Evolutionary conservation across 35 echinoderm and acorn worm genomes (phyloP), one percentile per base, ranked within the genome.

Genomic region (Apostichopus parvimensis): DNA sequence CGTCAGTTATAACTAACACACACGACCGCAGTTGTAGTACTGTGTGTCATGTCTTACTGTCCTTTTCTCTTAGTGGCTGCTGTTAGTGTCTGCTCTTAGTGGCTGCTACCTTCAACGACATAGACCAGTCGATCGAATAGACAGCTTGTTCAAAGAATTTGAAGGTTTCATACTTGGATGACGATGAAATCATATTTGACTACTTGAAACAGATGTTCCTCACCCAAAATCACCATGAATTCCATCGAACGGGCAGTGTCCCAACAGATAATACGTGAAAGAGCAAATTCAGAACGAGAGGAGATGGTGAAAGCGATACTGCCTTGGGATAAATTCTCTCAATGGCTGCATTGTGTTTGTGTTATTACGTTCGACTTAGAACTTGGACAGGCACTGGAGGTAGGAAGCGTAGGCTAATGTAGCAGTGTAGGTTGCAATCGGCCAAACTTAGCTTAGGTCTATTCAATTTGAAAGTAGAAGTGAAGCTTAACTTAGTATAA

Each of bases 341-440:
- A 98, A 34, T 98, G 97, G 97, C 77, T 98, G 15, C 93, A 96
- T 78, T 95, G 97, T 92, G 80, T 98, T 34, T 98, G 97, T 93
- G 97, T 98, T 28, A 94, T 98, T 4, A 98, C 97, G 12, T 98
- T 98, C 76, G 97, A 98, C 93, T 91, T 98, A 60, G 97, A 98
- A 81, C 93, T 98, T 6, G 97, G 97, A 79, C 97, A 98, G 87
- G 97, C 97, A 52, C 79, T 98, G 56, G 97, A 98, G 97, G 97
- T 96, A 93, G 85, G 90, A 15, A 26, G 14, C 62, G 6, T 87
- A 70, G 75, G 7, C 9, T 28, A 45, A 21, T 22, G 75, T 8
- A n/a, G 7, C 9, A 28, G 9, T 28, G 6, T 77, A 77, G 68
- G 68, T 45, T 61, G 12, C 7, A 9, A 61, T 61, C 1, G 7